These are phyloP conservation scores for Zaprionus kolodkinae DNA, from an alignment of 1,140 invertebrate species.

Conservation along the genomic window DNA sequence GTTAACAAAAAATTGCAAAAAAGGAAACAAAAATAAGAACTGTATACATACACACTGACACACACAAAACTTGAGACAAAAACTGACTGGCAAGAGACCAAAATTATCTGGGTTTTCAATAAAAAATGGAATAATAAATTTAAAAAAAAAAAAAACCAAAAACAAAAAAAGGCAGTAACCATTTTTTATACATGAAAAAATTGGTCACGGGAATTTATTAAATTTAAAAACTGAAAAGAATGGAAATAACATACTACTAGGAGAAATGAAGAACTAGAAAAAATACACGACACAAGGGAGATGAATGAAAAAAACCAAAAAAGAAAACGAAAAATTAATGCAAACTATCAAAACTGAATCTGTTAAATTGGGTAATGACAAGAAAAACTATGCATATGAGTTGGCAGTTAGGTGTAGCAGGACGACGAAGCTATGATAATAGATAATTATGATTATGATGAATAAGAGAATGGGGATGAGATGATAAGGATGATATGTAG, in stretches of 20 bases:
- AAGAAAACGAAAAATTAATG: conserved; percentile 28
- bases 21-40: conserved; percentile 49
- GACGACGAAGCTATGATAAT: conserved; percentile 39
- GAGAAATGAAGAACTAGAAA: conserved; percentile 19
- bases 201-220: conserved; percentile 34
- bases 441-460: conserved; percentile 21
- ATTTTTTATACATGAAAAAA: conserved; percentile 67
- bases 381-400: conserved; percentile 50
- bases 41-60: conserved; percentile 54
- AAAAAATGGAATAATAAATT: conserved; percentile 48
- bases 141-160: conserved; percentile 48
- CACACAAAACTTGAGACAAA: conserved; percentile 75
- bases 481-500: conserved; percentile 59
- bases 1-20: conserved; percentile 54
- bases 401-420: conserved; percentile 49
- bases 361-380: conserved; percentile 65
- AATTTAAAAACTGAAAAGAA: conserved; percentile 60
- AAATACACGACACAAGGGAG: conserved; percentile 37
- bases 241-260: conserved; percentile 11
- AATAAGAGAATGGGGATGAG: background rate
- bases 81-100: conserved; percentile 83
- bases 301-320: conserved; percentile 14
- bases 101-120: conserved; percentile 83
- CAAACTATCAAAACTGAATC: conserved; percentile 70
- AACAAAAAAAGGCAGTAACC: conserved; percentile 53